Percentiles rank a stretch among this genome's conserved stretches.
These are phyloP conservation scores for Xylota segnis DNA, from an alignment of 2,888 invertebrate genomes.

Conservation along the genomic window DNA sequence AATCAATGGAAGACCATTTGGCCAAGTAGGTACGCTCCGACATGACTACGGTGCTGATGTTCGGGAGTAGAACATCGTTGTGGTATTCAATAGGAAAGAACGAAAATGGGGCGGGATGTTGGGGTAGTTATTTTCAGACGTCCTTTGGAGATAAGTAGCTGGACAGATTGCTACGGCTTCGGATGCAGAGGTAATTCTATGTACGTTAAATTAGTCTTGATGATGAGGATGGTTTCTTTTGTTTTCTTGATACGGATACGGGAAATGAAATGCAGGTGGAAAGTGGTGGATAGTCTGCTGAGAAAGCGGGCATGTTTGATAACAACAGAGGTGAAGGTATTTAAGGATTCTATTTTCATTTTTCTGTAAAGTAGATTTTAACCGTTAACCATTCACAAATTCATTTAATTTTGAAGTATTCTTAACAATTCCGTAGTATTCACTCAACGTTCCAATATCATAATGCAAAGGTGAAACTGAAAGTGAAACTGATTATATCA, in stretches of 20 bases:
- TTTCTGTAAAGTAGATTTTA: too few relatives aligned
- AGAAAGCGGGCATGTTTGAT: too few relatives aligned
- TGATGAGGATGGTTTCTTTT: background rate
- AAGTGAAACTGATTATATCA: too few relatives aligned
- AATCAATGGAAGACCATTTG: conserved; percentile 46
- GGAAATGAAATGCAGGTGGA: too few relatives aligned
- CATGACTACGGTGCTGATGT: background rate
- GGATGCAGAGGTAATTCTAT: background rate
- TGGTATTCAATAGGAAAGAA: background rate
- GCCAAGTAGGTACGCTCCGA: conserved; percentile 15
- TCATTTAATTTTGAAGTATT: too few relatives aligned
- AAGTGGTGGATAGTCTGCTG: too few relatives aligned
- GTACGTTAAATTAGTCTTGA: background rate
- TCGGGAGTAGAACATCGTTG: conserved; percentile 8
- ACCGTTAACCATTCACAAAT: too few relatives aligned
- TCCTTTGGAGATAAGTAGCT: conserved; percentile 6
- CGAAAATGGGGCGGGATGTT: background rate
- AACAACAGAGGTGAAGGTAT: too few relatives aligned
- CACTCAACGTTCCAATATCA: too few relatives aligned
- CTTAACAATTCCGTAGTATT: too few relatives aligned
- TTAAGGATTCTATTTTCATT: too few relatives aligned
- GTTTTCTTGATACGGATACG: background rate
- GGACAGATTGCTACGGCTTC: conserved; percentile 9
- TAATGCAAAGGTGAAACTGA: too few relatives aligned
- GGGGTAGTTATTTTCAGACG: background rate